Evolutionary conservation across 2,797 vertebrate genomes (phyloP).

Genomic region (Limosa lapponica): DNA sequence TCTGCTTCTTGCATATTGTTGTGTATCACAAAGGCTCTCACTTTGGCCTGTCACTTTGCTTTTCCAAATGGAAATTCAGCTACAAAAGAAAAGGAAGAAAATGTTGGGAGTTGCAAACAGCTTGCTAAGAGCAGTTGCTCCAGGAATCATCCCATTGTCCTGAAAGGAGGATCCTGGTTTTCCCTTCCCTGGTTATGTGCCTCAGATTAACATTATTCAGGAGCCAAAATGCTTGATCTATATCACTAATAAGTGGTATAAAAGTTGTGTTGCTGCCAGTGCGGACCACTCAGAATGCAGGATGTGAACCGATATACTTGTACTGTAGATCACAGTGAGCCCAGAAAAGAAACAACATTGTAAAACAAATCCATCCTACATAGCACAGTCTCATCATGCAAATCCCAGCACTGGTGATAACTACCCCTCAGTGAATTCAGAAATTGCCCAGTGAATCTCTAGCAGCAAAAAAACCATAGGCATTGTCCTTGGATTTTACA

Average conservation of each 20-base stretch:
- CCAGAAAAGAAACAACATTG: constrained; percentile 22
- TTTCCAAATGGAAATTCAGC: background rate
- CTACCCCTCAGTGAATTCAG: background rate
- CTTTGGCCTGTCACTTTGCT: background rate
- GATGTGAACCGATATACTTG: constrained; percentile 43
- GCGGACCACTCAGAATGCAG: constrained; percentile 55
- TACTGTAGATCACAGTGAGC: constrained; percentile 45
- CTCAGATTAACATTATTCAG: constrained; percentile 64
- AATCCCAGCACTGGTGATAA: background rate
- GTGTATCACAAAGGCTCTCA: background rate
- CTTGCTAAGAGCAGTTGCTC: background rate
- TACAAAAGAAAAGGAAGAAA: background rate
- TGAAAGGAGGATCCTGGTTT: background rate
- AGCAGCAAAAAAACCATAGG: background rate
- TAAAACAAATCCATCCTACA: constrained; percentile 45
- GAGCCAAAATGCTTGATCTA: constrained; percentile 70
- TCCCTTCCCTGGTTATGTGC: background rate
- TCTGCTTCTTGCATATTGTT: background rate
- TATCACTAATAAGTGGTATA: constrained; percentile 69
- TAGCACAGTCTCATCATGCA: background rate
- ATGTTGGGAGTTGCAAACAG: background rate
- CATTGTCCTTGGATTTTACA: constrained; percentile 10
- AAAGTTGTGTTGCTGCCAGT: constrained; percentile 60
- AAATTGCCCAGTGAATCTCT: background rate
- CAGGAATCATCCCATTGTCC: background rate